Conservation (phyloP, 1,140 invertebrate genomes). For the Camponotus floridanus region DNA sequence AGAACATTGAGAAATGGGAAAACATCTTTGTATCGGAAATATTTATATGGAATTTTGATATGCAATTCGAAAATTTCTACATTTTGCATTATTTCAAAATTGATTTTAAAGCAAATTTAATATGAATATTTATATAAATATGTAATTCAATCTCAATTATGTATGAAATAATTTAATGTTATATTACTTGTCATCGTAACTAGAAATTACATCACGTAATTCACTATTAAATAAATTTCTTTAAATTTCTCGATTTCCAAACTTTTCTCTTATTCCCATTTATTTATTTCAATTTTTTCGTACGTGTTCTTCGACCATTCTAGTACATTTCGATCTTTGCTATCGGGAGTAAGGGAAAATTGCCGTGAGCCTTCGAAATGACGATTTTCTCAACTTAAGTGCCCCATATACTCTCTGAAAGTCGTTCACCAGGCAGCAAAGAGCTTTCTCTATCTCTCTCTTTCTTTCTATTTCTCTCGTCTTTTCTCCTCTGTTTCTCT, state of each 20-base stretch:
- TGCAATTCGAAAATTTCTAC: slow-evolving; percentile 59
- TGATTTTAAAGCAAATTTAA: background rate
- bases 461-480: background rate
- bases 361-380: slow-evolving; percentile 58
- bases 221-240: background rate
- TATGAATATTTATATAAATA: background rate
- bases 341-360: slow-evolving; percentile 15
- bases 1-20: background rate
- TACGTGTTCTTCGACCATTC: background rate
- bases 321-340: slow-evolving; percentile 47
- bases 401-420: slow-evolving; percentile 48
- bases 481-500: background rate
- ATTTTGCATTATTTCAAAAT: background rate
- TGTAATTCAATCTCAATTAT: background rate
- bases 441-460: background rate
- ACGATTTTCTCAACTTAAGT: slow-evolving; percentile 71
- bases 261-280: background rate
- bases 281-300: background rate
- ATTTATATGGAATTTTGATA: slow-evolving; percentile 63
- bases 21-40: slow-evolving; percentile 4
- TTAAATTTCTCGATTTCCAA: background rate
- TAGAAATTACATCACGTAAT: background rate
- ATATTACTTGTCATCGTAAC: background rate
- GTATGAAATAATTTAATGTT: background rate
- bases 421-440: slow-evolving; percentile 38